phyloP scores from a whole-genome alignment of 1,140 invertebrate genomes.

The Drosophila pseudoananassae region DNA sequence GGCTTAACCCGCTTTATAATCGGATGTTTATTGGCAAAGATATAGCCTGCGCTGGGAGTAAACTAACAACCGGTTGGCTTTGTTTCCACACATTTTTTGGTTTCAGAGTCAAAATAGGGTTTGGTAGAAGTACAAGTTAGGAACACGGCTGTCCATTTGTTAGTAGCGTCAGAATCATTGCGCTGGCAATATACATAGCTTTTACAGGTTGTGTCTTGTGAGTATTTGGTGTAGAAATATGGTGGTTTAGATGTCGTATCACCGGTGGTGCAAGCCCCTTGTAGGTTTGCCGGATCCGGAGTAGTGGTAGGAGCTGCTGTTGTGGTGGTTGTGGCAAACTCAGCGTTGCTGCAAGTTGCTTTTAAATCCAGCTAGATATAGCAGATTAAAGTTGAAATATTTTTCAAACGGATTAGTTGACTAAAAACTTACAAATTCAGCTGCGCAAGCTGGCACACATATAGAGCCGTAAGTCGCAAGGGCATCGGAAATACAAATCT shows the following conservation, averaged over 20 bases:
- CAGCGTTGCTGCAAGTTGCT: background rate
- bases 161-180: background rate
- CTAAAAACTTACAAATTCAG: background rate
- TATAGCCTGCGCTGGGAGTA: background rate
- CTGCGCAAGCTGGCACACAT: background rate
- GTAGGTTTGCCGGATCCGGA: background rate
- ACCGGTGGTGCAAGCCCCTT: background rate
- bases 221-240: background rate
- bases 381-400: background rate
- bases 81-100: background rate
- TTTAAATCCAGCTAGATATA: background rate
- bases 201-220: background rate
- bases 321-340: background rate
- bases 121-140: background rate
- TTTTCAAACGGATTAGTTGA: background rate
- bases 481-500: conserved; percentile 15
- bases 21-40: background rate
- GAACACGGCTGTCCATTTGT: background rate
- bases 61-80: background rate
- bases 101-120: background rate
- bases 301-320: background rate
- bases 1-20: background rate
- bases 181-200: background rate
- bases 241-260: background rate
- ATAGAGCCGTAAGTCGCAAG: no score